These are phyloP conservation scores for Nothoprocta pentlandii DNA, from an alignment of 2,113 vertebrate genomes.

Conservation along the genomic window DNA sequence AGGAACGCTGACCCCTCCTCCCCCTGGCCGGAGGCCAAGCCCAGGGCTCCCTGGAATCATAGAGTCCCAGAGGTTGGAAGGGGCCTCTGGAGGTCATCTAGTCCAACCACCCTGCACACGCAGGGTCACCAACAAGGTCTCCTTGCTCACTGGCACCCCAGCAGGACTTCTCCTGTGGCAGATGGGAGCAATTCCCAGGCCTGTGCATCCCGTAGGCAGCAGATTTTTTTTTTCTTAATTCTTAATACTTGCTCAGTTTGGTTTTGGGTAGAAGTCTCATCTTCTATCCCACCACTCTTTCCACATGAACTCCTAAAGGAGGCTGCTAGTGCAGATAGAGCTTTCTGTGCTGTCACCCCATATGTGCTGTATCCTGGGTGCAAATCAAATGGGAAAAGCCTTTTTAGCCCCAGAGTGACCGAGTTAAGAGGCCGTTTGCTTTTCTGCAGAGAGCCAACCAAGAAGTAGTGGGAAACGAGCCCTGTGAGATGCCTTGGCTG, in stretches of 20 bases:
- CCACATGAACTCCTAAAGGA: not conserved
- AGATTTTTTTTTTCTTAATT: not conserved
- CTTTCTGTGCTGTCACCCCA: fast-evolving
- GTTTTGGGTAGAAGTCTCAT: not conserved
- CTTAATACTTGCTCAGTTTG: fast-evolving
- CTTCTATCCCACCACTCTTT: not conserved
- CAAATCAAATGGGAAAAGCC: not conserved
- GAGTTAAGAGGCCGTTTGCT: fast-evolving
- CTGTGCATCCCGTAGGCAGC: not conserved
- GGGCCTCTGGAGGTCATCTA: too few species aligned
- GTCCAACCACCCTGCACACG: too few species aligned
- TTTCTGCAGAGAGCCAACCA: not conserved
- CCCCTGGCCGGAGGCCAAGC: not conserved
- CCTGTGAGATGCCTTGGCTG: not conserved
- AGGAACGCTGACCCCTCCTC: not conserved
- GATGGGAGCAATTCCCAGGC: not conserved
- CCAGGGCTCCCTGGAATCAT: not conserved
- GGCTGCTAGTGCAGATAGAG: not conserved
- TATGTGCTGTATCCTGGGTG: not conserved
- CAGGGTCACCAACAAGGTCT: not conserved
- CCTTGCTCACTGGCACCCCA: not conserved
- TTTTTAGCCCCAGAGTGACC: not conserved
- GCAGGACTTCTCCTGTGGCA: not conserved
- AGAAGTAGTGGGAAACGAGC: fast-evolving
- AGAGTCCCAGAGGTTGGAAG: too few species aligned